These are phyloP conservation scores for Cryptotermes secundus DNA, from an alignment of 1,140 invertebrate species.

Conservation along the genomic window DNA sequence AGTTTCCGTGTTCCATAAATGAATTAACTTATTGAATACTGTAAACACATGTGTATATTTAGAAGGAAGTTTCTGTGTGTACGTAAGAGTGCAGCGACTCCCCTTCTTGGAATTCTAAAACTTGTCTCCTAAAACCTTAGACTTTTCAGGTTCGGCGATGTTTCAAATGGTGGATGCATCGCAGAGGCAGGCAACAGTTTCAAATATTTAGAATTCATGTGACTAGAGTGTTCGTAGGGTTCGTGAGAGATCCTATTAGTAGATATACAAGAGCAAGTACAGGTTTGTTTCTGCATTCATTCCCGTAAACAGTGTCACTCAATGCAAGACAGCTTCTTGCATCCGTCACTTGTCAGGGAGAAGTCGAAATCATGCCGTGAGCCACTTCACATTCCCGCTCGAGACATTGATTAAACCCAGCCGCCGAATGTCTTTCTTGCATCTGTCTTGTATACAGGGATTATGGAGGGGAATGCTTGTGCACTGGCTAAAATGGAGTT, in stretches of 20 bases:
- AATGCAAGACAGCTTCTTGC: background rate
- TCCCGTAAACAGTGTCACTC: background rate
- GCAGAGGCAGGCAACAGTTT: background rate
- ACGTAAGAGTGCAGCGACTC: background rate
- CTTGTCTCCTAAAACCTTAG: background rate
- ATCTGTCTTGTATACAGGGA: too few relatives aligned
- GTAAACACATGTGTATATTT: too few relatives aligned
- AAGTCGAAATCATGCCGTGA: background rate
- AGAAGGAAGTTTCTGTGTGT: too few relatives aligned
- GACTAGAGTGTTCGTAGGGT: background rate
- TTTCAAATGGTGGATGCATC: conserved; percentile 2
- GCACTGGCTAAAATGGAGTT: too few relatives aligned
- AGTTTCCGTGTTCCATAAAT: too few relatives aligned
- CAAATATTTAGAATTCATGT: background rate
- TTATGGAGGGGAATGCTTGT: too few relatives aligned
- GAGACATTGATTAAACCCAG: too few relatives aligned
- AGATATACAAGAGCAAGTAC: background rate
- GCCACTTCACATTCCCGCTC: background rate
- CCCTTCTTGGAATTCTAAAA: background rate
- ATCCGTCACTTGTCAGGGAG: background rate
- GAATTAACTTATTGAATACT: too few relatives aligned
- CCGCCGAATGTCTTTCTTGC: too few relatives aligned
- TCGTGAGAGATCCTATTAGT: background rate
- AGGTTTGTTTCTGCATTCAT: background rate
- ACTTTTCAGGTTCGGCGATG: background rate